Conservation (phyloP, 92 coral and sea anemone genomes). For the Porites rus region DNA sequence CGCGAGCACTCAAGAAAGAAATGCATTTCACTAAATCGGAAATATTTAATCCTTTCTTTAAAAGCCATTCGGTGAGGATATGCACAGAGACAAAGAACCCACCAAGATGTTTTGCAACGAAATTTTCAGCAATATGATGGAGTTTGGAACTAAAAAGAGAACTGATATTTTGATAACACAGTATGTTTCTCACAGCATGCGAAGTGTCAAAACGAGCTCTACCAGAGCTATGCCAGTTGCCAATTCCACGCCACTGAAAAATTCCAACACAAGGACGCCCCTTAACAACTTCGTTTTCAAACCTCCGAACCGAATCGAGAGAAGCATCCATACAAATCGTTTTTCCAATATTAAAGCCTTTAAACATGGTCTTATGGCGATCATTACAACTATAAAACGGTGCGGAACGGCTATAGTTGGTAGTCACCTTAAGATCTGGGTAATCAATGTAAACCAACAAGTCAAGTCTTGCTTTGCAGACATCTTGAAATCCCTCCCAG, state of each 20-base stretch:
- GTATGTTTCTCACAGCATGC: conserved; percentile 45
- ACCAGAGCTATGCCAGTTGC: neutral
- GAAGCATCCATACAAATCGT: neutral
- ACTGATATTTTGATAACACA: conserved; percentile 60
- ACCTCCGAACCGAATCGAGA: neutral
- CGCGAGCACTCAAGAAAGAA: neutral
- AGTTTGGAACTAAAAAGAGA: conserved; percentile 61
- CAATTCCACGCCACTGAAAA: conserved; percentile 84
- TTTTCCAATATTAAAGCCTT: neutral
- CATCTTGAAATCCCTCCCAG: conserved; percentile 76
- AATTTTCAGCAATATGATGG: conserved; percentile 66
- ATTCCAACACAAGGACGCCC: conserved; percentile 90
- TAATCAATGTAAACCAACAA: conserved; percentile 81
- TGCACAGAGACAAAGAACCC: neutral
- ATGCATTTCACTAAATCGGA: neutral
- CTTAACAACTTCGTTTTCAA: conserved; percentile 76
- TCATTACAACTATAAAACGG: conserved; percentile 53
- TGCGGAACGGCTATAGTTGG: conserved; percentile 61
- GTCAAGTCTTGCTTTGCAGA: conserved; percentile 78
- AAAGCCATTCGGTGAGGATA: neutral
- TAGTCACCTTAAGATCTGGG: conserved; percentile 39
- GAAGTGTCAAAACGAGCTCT: conserved; percentile 75
- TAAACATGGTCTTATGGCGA: no score
- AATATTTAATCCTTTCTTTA: neutral
- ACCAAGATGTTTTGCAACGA: conserved; percentile 35